Conservation (phyloP, 2,113 vertebrate genomes). For the Dunckerocampus dactyliophorus region DNA sequence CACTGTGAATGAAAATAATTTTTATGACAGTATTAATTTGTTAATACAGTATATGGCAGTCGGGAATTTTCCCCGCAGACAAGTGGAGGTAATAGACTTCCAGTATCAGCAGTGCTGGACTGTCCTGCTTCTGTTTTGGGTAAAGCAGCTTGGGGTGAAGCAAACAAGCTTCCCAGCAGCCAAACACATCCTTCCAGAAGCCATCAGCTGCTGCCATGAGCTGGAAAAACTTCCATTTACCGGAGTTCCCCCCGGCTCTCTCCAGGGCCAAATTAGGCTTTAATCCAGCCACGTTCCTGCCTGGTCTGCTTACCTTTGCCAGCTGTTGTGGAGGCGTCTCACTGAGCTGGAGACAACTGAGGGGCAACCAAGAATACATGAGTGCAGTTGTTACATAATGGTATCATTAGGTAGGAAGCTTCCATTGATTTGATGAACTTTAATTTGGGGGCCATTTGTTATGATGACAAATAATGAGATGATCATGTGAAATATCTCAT, state of each 20-base stretch:
- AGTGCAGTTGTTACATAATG: background rate
- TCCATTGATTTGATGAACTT: too few relatives aligned
- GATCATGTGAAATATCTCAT: too few relatives aligned
- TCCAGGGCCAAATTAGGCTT: conserved; percentile 19
- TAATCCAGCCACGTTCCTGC: conserved; percentile 17
- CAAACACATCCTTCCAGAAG: too few relatives aligned
- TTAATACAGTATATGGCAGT: too few relatives aligned
- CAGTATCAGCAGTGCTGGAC: background rate
- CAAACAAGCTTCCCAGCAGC: background rate
- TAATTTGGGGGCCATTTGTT: too few relatives aligned
- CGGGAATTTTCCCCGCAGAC: too few relatives aligned
- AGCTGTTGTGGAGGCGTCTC: background rate
- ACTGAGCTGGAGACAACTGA: background rate
- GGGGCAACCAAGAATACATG: background rate
- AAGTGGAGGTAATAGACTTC: background rate
- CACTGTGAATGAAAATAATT: too few relatives aligned
- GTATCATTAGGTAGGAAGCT: background rate
- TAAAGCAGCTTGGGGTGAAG: background rate
- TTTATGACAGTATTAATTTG: too few relatives aligned
- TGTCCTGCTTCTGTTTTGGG: background rate
- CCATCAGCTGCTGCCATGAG: background rate
- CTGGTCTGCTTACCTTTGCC: conserved; percentile 6
- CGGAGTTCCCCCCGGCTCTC: background rate
- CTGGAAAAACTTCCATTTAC: conserved; percentile 15
- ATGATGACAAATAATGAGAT: too few relatives aligned